A percentile compares a stretch with the other conserved stretches of the same genome.
Conservation (phyloP, 2,888 invertebrate genomes). For the Ectobius pallidus region DNA sequence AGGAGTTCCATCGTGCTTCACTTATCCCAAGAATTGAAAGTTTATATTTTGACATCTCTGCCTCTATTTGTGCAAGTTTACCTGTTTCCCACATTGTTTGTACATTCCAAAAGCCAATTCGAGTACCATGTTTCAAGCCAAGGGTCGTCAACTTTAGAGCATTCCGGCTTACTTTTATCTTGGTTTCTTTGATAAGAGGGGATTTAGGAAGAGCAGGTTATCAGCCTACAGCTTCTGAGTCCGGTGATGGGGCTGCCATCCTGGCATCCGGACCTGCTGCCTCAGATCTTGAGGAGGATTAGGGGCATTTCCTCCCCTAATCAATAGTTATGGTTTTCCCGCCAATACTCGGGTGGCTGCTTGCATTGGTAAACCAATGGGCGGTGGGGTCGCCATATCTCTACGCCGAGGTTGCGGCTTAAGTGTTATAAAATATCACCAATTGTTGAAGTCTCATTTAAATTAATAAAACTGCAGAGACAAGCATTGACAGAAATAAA, state of each 20-base stretch:
- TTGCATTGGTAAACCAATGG: constrained; percentile 1
- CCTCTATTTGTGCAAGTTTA: too few relatives aligned
- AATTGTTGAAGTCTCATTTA: too few relatives aligned
- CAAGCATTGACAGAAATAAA: too few relatives aligned
- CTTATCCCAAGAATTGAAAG: too few relatives aligned
- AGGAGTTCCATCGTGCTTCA: too few relatives aligned
- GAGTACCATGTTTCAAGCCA: too few relatives aligned
- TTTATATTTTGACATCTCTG: too few relatives aligned
- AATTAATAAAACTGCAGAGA: too few relatives aligned
- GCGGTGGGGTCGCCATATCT: neutral
- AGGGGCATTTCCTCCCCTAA: neutral
- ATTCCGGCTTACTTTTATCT: constrained; percentile 4
- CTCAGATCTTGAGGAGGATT: neutral
- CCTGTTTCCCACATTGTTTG: too few relatives aligned
- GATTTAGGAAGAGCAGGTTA: constrained; percentile 5
- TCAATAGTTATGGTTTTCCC: neutral
- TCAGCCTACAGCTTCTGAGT: neutral
- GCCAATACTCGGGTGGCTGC: neutral
- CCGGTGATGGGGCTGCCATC: constrained; percentile 9
- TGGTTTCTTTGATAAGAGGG: constrained; percentile 2
- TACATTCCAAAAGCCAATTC: too few relatives aligned
- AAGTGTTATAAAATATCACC: too few relatives aligned
- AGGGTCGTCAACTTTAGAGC: neutral
- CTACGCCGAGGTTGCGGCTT: too few relatives aligned
- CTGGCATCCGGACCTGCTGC: constrained; percentile 5